Evolutionary conservation across 2,113 vertebrate genomes (phyloP), one percentile per base, ranked within the genome.

Genomic region (Phalacrocorax carbo): DNA sequence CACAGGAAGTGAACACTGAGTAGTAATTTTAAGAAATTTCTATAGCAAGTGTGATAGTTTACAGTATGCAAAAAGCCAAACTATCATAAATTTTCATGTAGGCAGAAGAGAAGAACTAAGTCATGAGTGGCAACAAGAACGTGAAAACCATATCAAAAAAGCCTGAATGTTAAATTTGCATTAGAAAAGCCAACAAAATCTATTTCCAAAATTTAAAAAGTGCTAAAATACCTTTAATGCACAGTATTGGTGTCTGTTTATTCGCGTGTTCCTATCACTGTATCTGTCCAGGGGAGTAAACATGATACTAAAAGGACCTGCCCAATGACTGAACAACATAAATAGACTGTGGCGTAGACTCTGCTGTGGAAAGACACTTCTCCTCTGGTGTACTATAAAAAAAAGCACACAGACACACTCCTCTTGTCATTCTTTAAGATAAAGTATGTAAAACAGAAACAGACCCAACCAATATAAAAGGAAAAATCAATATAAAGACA

Each of bases 311-410:
- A 99, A 99, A 93, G 99, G 99, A 23, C 99, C 99, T 9, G 99
- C 99, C 99, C 99, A 99, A 95, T 99, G 99, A 97, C 99, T 99
- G 98, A 99, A 99, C 96, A 99, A 97, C 99, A 99, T 99, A 95
- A 99, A 99, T 5, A 99, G 98, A 93, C 99, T 99, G 97, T 99
- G 99, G 94, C 99, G 99, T 54, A 99, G 98, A 72, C 99, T 99
- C 98, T 99, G 99, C 86, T 99, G 99, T 10, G 99, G 99, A 93
- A 99, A 99, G 96, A 99, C 99, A 93, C 98, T 99, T 97, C 99
- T 99, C 95, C 99, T 99, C 98, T 99, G 99, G 98, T 99, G 99
- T n/a, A 99, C 99, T 99, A 97, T 5, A 95, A 96, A 64, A 78
- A 78, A 82, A 93, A 96, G 54, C 36, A 86, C 7, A 91, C 1